Evolutionary conservation across 2,888 invertebrate genomes (phyloP).

Genomic region (Thysanoteuthis rhombus): DNA sequence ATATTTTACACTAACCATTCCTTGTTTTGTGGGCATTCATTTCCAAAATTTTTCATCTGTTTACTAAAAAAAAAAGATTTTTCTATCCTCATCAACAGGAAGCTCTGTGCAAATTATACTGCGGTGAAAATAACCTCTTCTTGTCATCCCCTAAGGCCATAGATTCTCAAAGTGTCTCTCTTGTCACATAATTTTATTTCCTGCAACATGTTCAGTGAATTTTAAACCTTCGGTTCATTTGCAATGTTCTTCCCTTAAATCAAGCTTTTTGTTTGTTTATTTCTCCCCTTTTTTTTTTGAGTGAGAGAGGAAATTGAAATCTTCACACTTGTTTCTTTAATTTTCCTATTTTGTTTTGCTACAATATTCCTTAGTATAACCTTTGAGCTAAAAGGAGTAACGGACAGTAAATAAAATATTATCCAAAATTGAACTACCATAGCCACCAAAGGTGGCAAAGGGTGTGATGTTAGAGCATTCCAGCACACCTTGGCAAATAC

Average conservation of each 20-base stretch:
- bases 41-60: not conserved
- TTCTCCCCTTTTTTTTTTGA: not conserved
- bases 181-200: not conserved
- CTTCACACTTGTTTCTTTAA: not conserved
- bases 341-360: not conserved
- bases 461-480: no score
- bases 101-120: not conserved
- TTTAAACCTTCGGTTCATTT: no score
- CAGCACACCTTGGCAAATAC: no score
- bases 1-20: not conserved
- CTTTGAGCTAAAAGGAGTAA: not conserved
- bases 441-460: no score
- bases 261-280: no score
- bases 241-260: no score
- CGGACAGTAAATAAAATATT: not conserved
- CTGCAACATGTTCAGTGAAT: no score
- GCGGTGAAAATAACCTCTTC: not conserved
- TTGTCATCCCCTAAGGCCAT: not conserved
- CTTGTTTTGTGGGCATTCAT: slow-evolving; percentile 12
- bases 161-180: not conserved
- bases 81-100: not conserved
- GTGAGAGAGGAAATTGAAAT: no score
- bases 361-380: not conserved
- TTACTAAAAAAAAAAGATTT: not conserved
- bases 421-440: not conserved